phyloP scores from a whole-genome alignment of 2,113 vertebrate species.

The Gymnobelideus leadbeateri region DNA sequence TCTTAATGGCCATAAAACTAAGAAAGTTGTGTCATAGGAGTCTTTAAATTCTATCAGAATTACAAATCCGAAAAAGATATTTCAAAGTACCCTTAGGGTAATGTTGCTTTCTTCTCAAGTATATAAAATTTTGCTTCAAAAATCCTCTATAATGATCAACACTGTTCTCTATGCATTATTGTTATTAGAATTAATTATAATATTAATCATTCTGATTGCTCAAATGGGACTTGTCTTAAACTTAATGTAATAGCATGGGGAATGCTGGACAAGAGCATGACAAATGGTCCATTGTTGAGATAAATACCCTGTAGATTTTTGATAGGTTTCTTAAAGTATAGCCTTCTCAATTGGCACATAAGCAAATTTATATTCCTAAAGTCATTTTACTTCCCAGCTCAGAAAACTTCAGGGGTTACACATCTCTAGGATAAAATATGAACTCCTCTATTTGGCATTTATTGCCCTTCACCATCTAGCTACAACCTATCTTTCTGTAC shows the following conservation, averaged over 20 bases:
- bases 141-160: not conserved
- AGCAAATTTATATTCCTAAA: not conserved
- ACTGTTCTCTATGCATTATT: slow-evolving; percentile 42
- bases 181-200: not conserved
- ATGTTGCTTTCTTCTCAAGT: slow-evolving; percentile 52
- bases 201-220: slow-evolving; percentile 9
- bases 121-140: slow-evolving; percentile 49
- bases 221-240: slow-evolving; percentile 42
- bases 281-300: slow-evolving; percentile 52
- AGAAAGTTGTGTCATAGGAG: slow-evolving; percentile 35
- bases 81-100: not conserved
- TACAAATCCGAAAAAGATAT: slow-evolving; percentile 48
- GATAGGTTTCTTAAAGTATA: not conserved
- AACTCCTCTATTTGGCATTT: not conserved
- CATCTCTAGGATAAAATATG: not conserved
- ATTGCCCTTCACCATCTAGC: not conserved
- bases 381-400: not conserved
- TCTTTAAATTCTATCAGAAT: slow-evolving; percentile 42
- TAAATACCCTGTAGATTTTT: slow-evolving; percentile 19
- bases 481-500: not conserved
- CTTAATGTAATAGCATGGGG: slow-evolving; percentile 8
- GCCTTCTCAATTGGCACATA: slow-evolving; percentile 29
- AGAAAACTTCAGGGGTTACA: not conserved
- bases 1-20: slow-evolving; percentile 56
- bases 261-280: slow-evolving; percentile 27